phyloP scores from a whole-genome alignment of 2,113 vertebrate species.

The Cryptomyrus ogoouensis region DNA sequence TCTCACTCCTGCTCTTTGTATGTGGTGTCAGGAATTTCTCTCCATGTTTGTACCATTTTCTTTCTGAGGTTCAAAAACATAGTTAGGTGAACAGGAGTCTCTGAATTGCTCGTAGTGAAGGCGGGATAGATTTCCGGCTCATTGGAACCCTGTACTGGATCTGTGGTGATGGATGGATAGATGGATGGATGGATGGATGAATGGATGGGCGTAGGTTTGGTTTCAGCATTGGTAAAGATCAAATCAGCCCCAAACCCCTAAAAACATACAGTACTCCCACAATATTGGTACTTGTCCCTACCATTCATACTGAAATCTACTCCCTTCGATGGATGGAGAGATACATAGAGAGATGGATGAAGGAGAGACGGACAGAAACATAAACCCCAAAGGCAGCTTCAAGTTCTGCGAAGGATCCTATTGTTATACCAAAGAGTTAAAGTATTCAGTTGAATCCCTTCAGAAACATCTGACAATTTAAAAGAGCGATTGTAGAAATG shows the following conservation, averaged over 20 bases:
- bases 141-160: background rate
- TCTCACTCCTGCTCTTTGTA: background rate
- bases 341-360: background rate
- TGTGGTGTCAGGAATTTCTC: background rate
- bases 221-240: background rate
- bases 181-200: background rate
- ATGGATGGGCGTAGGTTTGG: background rate
- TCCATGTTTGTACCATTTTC: background rate
- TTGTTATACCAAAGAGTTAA: background rate
- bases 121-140: background rate
- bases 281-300: background rate
- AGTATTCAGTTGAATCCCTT: background rate
- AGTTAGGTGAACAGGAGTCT: background rate
- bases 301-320: background rate
- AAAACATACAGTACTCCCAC: background rate
- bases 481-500: background rate
- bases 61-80: background rate
- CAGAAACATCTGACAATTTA: background rate
- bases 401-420: background rate
- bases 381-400: background rate
- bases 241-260: background rate
- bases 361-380: background rate
- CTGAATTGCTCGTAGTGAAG: background rate
- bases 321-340: background rate
- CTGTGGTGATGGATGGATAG: background rate